Percentiles rank a stretch among this genome's conserved stretches.
Conservation (phyloP, 2,113 vertebrate species). For the Lanius ludovicianus region DNA sequence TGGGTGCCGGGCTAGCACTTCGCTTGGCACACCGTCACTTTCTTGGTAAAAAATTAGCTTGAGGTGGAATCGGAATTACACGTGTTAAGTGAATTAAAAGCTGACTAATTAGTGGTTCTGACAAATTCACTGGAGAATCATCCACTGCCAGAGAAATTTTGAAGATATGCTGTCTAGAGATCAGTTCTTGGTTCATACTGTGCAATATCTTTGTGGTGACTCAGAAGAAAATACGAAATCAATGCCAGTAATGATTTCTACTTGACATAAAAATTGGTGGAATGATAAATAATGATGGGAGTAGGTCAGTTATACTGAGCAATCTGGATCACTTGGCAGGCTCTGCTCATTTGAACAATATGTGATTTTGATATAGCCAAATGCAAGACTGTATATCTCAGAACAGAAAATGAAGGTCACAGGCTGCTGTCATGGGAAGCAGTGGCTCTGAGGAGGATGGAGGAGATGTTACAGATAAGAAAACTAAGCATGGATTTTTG, state of each 20-base stretch:
- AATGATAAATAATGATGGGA: conserved; percentile 54
- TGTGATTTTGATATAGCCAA: conserved; percentile 67
- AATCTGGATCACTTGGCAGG: conserved; percentile 61
- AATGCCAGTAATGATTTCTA: conserved; percentile 24
- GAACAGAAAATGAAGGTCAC: conserved; percentile 40
- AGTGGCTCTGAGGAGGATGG: neutral
- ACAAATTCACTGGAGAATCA: neutral
- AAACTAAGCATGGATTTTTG: neutral
- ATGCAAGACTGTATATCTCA: conserved; percentile 29
- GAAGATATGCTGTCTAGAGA: neutral
- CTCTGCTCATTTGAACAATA: conserved; percentile 59
- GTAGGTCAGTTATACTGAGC: conserved; percentile 47
- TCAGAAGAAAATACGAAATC: neutral
- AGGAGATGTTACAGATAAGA: neutral
- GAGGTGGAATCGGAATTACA: neutral
- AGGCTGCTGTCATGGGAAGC: conserved; percentile 11
- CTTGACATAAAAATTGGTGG: conserved; percentile 38
- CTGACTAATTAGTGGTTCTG: neutral
- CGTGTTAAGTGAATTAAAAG: neutral
- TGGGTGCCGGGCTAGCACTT: neutral
- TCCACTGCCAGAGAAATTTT: neutral
- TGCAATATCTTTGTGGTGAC: neutral
- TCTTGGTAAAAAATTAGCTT: neutral
- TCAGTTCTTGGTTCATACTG: neutral
- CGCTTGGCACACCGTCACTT: neutral